Evolutionary conservation across 2,113 vertebrate species (phyloP), one percentile per base, ranked within the genome.

Genomic region (Nothoprocta perdicaria): DNA sequence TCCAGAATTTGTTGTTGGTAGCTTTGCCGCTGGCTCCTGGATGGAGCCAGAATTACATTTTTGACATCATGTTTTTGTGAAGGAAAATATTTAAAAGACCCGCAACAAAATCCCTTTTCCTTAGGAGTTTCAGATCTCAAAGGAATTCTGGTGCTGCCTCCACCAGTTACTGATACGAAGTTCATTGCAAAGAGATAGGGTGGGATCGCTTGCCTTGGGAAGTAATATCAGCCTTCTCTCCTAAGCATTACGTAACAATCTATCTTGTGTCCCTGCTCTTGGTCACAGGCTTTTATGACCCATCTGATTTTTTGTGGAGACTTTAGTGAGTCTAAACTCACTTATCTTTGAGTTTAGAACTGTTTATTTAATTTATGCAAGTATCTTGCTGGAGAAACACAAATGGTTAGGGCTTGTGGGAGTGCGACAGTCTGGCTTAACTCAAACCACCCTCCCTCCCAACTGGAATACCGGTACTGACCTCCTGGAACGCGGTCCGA

Each of bases 401-500:
- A 58, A 68, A 65, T 90, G 63, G n/a, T 73, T 61, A 9, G 15
- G 79, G 40, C 45, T 63, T 67, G 46, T 12, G 40, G 41, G 50
- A 45, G 35, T 58, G 46, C 35, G 33, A 33, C 43, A 81, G 71
- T 27, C 27, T 81, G 74, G 41, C 23, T 80, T 48, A 71, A 1
- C 65, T 48, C 72, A 88, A 68, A 66, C 17, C 29, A 69, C 58
- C 45, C 41, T 61, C 26, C 50, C 48, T 58, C 2, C 1, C 35
- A 29, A 29, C 18, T 82, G 80, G 80, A 58, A 7, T 60, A n/a
- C 17, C 19, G 62, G 55, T 65, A 31, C 95, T 83, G 85, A 95
- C 95, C 95, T 96, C 90, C 85, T 88, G 94, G 93, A 95, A 95
- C 4, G 75, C 55, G 7, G 68, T 74, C 89, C 92, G 80, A 10